phyloP scores from a whole-genome alignment of 1,140 invertebrate species.

The Drosophila ercepeae region DNA sequence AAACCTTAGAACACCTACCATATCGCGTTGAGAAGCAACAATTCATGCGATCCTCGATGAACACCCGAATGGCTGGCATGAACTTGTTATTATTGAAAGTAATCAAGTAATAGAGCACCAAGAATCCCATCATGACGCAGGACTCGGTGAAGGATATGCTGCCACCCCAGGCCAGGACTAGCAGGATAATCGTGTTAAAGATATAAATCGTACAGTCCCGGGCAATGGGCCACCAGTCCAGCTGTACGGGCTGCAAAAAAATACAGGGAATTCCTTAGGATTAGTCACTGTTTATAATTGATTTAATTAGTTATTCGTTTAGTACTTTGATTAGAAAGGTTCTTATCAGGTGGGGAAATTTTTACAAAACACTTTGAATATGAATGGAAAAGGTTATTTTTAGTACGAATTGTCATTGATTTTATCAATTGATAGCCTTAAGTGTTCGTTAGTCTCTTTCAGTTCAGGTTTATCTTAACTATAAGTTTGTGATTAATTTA shows the following conservation, averaged over 20 bases:
- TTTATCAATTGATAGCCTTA: background rate
- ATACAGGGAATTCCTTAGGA: background rate
- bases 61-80: slow-evolving; percentile 73
- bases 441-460: background rate
- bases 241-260: slow-evolving; percentile 89
- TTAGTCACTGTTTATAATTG: background rate
- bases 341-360: background rate
- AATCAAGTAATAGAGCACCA: slow-evolving; percentile 88
- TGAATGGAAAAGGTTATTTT: background rate
- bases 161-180: slow-evolving; percentile 92
- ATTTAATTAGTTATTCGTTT: background rate
- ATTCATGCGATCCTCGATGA: slow-evolving; percentile 81
- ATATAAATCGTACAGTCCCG: slow-evolving; percentile 93
- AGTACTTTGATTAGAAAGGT: background rate
- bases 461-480: background rate
- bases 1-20: slow-evolving; percentile 30
- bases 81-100: slow-evolving; percentile 86
- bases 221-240: slow-evolving; percentile 93
- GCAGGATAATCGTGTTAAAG: slow-evolving; percentile 89
- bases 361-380: background rate
- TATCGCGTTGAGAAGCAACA: slow-evolving; percentile 81
- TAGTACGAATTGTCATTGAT: background rate
- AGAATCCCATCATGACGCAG: slow-evolving; percentile 87
- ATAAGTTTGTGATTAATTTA: slow-evolving; percentile 68
- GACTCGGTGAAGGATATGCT: slow-evolving; percentile 92